Evolutionary conservation across 2,797 vertebrate genomes (phyloP).

Genomic region (Phalanger gymnotis): DNA sequence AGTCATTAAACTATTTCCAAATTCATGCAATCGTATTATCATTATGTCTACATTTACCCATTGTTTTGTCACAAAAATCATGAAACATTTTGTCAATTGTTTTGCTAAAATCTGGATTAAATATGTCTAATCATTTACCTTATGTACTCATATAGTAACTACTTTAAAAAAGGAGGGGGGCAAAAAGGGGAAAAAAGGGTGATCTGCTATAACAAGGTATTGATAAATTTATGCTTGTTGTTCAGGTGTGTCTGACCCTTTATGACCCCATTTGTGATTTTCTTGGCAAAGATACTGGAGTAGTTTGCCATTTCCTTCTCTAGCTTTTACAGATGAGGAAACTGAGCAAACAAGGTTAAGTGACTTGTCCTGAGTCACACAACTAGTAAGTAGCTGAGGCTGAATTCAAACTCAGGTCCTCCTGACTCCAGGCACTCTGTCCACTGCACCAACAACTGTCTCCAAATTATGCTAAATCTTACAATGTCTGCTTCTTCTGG

Average conservation of each 20-base stretch:
- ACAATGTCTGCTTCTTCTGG: background rate
- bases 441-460: background rate
- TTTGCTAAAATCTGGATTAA: background rate
- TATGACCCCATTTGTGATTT: background rate
- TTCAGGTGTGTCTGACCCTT: background rate
- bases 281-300: background rate
- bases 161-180: background rate
- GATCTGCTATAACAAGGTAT: background rate
- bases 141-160: background rate
- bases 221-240: background rate
- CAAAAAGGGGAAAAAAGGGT: background rate
- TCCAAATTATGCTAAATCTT: background rate
- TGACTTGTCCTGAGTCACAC: background rate
- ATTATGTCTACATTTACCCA: background rate
- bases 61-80: background rate
- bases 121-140: background rate
- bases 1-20: background rate
- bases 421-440: background rate
- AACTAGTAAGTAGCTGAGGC: background rate
- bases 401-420: background rate
- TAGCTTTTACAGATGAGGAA: background rate
- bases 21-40: background rate
- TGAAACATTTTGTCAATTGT: background rate
- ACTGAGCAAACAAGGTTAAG: background rate
- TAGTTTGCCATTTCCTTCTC: background rate